Evolutionary conservation across 1,140 invertebrate species (phyloP), one percentile per base, ranked within the genome.

Genomic region (Atta cephalotes): DNA sequence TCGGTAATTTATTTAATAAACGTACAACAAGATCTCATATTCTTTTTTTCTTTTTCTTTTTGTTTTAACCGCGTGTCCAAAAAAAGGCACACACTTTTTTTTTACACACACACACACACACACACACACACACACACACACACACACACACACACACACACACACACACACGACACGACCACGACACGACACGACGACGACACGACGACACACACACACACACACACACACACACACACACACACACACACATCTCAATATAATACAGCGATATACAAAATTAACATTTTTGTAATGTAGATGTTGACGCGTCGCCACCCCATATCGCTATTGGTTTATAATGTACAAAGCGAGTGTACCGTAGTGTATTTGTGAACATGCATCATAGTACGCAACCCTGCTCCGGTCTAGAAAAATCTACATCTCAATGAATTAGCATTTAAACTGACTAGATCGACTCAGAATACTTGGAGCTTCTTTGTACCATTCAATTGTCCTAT

Each of bases 181-280:
- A 49, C 62, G 21, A n/a, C 16, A 49, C 62, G 21, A n/a, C 16
- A 49, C 62, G 21, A n/a, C n/a, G n/a, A n/a, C n/a, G n/a, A n/a
- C 16, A 49, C 62, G 21, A n/a, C n/a, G n/a, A n/a, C n/a, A 1
- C 62, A 9, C 62, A 1, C 62, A 18, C 93, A 93, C 93, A 93
- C 93, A 92, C 92, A 92, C 89, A 89, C 79, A 79, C 4, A 56
- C 60, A 16, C 1, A 18, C 58, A 25, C 10, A 6, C 31, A 6
- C 6, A 6, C 31, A 35, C 5, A 6, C 31, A 35, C 49, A 53
- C 16, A 49, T 65, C 2, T 93, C 87, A 39, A 72, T 93, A 93
- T 93, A 90, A 91, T 93, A 93, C 90, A 94, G 82, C 91, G 92
- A 93, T 94, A 92, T 94, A 94, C 93, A 94, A 94, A 94, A 94